phyloP scores from a whole-genome alignment of 2,113 vertebrate genomes.

The Myiozetetes cayanensis region DNA sequence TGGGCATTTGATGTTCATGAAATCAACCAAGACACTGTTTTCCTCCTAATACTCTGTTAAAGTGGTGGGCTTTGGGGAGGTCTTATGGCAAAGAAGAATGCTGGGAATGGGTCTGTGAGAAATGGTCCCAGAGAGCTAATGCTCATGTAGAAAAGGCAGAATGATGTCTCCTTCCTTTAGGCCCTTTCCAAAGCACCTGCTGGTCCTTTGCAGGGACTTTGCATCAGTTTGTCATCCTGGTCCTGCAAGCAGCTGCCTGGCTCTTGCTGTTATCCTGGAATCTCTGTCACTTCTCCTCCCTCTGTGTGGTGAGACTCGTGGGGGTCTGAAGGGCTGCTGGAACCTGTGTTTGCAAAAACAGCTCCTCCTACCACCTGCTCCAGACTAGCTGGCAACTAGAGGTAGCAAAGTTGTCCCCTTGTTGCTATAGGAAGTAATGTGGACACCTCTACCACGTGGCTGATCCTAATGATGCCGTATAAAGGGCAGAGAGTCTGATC shows the following conservation, averaged over 20 bases:
- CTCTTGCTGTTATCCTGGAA: not conserved
- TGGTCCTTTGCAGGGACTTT: not conserved
- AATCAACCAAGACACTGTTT: not conserved
- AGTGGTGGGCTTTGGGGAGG: not conserved
- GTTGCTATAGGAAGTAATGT: not conserved
- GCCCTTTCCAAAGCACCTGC: not conserved
- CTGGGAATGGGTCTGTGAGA: not conserved
- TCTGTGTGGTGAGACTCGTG: not conserved
- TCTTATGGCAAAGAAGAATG: not conserved
- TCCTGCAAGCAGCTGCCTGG: not conserved
- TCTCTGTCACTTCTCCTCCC: not conserved
- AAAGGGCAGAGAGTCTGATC: accelerated
- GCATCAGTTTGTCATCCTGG: not conserved
- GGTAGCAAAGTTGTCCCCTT: not conserved
- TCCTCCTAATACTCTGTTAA: not conserved
- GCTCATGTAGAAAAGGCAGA: not conserved
- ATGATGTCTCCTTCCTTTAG: not conserved
- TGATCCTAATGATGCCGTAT: not conserved
- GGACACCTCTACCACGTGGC: not conserved
- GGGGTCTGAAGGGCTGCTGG: not conserved
- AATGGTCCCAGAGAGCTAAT: not conserved
- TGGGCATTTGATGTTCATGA: not conserved
- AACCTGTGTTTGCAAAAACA: not conserved
- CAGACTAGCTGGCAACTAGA: not conserved
- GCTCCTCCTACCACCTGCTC: not conserved